These are phyloP conservation scores for Melanotaenia trifasciata DNA, from an alignment of 2,797 vertebrate species.

Conservation along the genomic window DNA sequence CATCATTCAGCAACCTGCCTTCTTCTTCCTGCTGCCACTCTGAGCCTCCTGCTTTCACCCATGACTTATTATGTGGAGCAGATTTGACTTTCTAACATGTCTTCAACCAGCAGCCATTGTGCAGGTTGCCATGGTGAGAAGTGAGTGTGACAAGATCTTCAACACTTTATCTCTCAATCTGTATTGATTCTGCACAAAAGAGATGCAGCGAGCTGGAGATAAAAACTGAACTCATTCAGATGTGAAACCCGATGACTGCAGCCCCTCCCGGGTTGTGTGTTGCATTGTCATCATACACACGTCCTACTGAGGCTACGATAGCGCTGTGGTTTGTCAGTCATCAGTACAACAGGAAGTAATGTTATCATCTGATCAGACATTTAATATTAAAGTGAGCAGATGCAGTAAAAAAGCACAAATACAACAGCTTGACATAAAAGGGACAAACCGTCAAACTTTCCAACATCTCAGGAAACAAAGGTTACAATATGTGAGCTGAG, in stretches of 20 bases:
- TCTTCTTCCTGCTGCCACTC: no score
- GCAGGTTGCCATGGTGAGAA: conserved; percentile 34
- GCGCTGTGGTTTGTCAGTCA: no score
- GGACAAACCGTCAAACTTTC: no score
- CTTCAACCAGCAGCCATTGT: not conserved
- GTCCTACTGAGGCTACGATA: not conserved
- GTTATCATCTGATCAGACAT: not conserved
- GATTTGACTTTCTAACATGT: not conserved
- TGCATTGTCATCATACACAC: not conserved
- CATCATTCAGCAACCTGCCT: conserved; percentile 12
- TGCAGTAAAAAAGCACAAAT: no score
- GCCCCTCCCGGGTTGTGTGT: not conserved
- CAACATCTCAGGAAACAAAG: no score
- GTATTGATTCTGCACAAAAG: not conserved
- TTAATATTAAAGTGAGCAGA: not conserved
- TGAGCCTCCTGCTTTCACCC: not conserved
- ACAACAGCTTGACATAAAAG: no score
- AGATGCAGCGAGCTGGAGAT: not conserved
- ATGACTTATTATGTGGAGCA: not conserved
- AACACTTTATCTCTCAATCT: conserved; percentile 21
- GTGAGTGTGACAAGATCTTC: conserved; percentile 2
- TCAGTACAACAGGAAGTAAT: not conserved
- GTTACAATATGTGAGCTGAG: no score
- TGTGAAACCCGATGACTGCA: not conserved
- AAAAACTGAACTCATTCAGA: not conserved